Evolutionary conservation across 1,140 invertebrate species (phyloP).

Genomic region (Diachasma alloeum): DNA sequence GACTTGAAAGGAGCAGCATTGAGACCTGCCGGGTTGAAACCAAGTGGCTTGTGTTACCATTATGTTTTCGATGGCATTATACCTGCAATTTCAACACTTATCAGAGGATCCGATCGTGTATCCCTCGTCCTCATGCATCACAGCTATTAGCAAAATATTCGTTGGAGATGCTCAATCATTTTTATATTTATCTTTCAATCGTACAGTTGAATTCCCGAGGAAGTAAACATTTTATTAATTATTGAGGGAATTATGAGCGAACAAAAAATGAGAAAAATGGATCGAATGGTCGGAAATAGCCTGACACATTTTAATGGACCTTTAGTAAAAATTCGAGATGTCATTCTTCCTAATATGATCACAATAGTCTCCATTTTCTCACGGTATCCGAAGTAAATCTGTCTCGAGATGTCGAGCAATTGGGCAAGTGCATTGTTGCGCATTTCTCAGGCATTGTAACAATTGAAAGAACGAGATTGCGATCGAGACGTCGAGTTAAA

Average conservation of each 20-base stretch:
- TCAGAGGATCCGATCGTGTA: conserved; percentile 52
- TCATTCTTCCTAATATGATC: not conserved
- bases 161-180: conserved; percentile 2
- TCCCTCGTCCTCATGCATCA: conserved; percentile 4
- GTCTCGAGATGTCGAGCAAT: not conserved
- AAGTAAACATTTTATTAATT: not conserved
- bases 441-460: conserved; percentile 21
- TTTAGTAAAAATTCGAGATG: not conserved
- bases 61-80: conserved; percentile 54
- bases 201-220: not conserved
- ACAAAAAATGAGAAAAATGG: too few relatives aligned
- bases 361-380: conserved; percentile 16
- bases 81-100: conserved; percentile 61
- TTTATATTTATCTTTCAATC: not conserved
- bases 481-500: conserved; percentile 19
- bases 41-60: conserved; percentile 57
- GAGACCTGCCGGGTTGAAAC: conserved; percentile 30
- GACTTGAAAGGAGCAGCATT: conserved; percentile 56
- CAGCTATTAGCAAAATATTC: conserved; percentile 5
- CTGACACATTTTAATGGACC: not conserved
- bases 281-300: not conserved
- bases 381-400: not conserved
- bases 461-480: conserved; percentile 27
- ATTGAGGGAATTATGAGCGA: not conserved
- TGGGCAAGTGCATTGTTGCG: conserved; percentile 25